Evolutionary conservation across 2,797 vertebrate species (phyloP), one percentile per base, ranked within the genome.

Genomic region (Pangasius krempfi): DNA sequence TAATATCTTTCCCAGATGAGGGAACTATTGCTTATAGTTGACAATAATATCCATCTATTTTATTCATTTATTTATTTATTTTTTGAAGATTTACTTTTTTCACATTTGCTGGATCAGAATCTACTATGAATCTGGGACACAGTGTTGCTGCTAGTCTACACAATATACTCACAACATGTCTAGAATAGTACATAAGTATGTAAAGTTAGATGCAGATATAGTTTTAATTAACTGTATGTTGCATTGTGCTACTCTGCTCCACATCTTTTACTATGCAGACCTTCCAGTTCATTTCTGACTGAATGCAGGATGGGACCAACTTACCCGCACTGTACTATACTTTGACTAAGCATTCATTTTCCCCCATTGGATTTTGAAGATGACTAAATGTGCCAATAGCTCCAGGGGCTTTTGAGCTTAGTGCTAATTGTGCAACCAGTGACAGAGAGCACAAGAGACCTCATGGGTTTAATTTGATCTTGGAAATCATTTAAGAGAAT

Each of bases 281-380:
- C 50, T 56, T 80, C 18, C 1, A 56, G 78, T 80, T 25, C 5
- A 33, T 79, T 54, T 79, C 50, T 1, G 10, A 13, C 0, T 40
- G 54, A 58, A 33, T 20, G 16, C 50, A 40, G 33, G 54, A 40
- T 8, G 18, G 18, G 1, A 8, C 25, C 12, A 50, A 58, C 30
- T 60, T 5, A 37, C 20, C 5, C 1, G 1, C 16, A 79, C 27
- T 30, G 52, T 52, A 52, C 52, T 78, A 58, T 66, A 25, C 22
- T 76, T 14, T 68, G 54, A 76, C 18, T 76, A 88, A 79, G 40
- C 82, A 79, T 75, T 79, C 10, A 79, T 85, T 68, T 88, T 37
- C 18, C 30, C 33, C 8, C 30, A 20, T 10, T 84, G 56, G 81
- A 78, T 84, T 62, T 50, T 88, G 47, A 79, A 85, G 81, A 72